Base-by-base conservation (phyloP, 2,888 invertebrate genomes). In the Zelleria hepariella region DNA sequence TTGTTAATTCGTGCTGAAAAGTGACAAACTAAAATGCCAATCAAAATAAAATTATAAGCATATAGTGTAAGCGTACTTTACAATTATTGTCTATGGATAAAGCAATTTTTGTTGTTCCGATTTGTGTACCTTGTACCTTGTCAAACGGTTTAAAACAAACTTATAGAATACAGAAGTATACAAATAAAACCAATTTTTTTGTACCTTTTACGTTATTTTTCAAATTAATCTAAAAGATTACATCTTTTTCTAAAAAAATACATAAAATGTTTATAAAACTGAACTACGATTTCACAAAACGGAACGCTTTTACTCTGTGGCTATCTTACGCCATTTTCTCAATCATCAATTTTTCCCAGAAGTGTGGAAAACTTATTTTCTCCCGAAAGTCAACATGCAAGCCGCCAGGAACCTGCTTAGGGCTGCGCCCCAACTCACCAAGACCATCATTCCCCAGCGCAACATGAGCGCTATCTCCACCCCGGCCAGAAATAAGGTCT, bases 391-490 rank as follows among this genome's bases (percentile, higher is more conserved):
- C 32, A 85, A 75, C 68, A 86, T 86, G 86, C 66, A 81, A 20
- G 82, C 80, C 8, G 67, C 77, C 65, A 78, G 82, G 61, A 82
- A 66, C 66, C 71, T 86, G 4, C 64, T 84, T 42, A 83, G 74
- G 65, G 70, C 73, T 49, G 78, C 78, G 65, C 69, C 73, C 47
- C 78, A 77, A 59, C 62, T 83, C 59, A 62, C 78, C 54, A 84
- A 76, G 62, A 83, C 77, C 78, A 80, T 75, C 1, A 71, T 75
- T 5, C 83, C 80, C 60, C 75, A 77, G 54, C 80, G 86, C 48
- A 80, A 78, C 63, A 86, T 86, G 85, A 83, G 77, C 60, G 83
- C 69, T 0, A 67, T 81, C 57, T 63, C 74, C 20, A 68, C 74
- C 5, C 84, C 86, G 0, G 70, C 84, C 0, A 77, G 80, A 57